phyloP scores from a whole-genome alignment of 2,797 vertebrate genomes.

The Helostoma temminkii region DNA sequence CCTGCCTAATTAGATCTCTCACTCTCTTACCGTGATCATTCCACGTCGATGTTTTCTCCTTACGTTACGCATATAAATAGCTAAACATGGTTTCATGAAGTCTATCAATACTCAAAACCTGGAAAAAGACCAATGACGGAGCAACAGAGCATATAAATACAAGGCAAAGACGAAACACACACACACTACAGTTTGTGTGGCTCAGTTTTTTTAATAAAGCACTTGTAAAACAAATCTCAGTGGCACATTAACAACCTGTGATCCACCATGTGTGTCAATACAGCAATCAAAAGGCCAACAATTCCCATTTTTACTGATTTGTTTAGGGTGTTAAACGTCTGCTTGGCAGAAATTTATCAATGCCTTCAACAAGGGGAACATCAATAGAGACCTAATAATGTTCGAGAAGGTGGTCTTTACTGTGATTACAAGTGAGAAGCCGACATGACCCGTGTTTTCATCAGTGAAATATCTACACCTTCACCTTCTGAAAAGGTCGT shows the following conservation, averaged over 20 bases:
- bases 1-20: conserved; percentile 61
- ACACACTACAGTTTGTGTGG: neutral
- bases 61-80: conserved; percentile 80
- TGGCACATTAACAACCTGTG: conserved; percentile 9
- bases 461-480: conserved; percentile 12
- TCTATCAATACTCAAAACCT: conserved; percentile 51
- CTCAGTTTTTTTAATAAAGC: conserved; percentile 8
- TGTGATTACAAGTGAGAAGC: conserved; percentile 45
- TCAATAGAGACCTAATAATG: conserved; percentile 49
- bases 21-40: conserved; percentile 45
- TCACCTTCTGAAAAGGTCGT: conserved; percentile 44
- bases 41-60: conserved; percentile 52
- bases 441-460: conserved; percentile 26
- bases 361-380: conserved; percentile 27
- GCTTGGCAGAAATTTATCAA: conserved; percentile 20
- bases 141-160: conserved; percentile 45
- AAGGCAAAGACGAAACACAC: conserved; percentile 2
- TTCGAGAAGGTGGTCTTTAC: conserved; percentile 35
- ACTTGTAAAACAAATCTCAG: conserved; percentile 15
- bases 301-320: conserved; percentile 32
- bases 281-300: conserved; percentile 38
- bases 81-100: conserved; percentile 63
- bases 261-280: conserved; percentile 20
- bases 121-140: conserved; percentile 37
- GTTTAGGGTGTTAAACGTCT: conserved; percentile 21